Base-by-base conservation (phyloP, 1,140 invertebrate genomes). In the Drosophila pseudoananassae region DNA sequence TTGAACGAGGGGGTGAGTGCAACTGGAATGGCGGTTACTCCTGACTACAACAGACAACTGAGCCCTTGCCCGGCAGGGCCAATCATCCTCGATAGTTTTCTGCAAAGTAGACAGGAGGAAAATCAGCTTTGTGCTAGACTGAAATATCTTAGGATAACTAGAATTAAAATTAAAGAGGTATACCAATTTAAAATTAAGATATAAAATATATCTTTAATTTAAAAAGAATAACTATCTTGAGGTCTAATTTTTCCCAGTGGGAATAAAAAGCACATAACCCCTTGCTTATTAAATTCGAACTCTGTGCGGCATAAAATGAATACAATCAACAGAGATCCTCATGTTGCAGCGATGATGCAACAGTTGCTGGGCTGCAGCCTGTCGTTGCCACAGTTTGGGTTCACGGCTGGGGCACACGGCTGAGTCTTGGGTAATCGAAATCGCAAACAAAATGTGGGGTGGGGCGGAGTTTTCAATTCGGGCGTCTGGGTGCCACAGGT, bases 41-140 rank as follows among this genome's bases (percentile, higher is more conserved):
- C 55, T 68, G 66, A 20, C 58, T 20, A 12, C 55, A 31, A 73
- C 50, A 60, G 50, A 56, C 68, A 25, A 10, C 69, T 40, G 56
- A 46, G 70, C 38, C 31, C 46, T 17, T 40, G 14, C 27, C 12
- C 49, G 4, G 50, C 46, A 50, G 27, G 54, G 60, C 68, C 78
- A 82, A 82, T 81, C 78, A 64, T 60, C 58, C 15, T 60, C 65
- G 29, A 14, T n/a, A 51, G 27, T 8, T 45, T 36, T n/a, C 47
- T 53, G 8, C 14, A 38, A 20, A n/a, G n/a, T 33, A 46, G 33
- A 43, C 25, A 36, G 46, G 14, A 43, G 15, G 40, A 43, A 36
- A 36, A 4, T 4, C 3, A 3, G 33, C 10, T 4, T 12, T 10
- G 12, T 12, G 33, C 25, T 27, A 7, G 25, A 7, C 25, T 27